Percentiles rank a stretch among this genome's conserved stretches.
Evolutionary conservation across 2,888 invertebrate genomes (phyloP).

Genomic region (Netelia melanura): DNA sequence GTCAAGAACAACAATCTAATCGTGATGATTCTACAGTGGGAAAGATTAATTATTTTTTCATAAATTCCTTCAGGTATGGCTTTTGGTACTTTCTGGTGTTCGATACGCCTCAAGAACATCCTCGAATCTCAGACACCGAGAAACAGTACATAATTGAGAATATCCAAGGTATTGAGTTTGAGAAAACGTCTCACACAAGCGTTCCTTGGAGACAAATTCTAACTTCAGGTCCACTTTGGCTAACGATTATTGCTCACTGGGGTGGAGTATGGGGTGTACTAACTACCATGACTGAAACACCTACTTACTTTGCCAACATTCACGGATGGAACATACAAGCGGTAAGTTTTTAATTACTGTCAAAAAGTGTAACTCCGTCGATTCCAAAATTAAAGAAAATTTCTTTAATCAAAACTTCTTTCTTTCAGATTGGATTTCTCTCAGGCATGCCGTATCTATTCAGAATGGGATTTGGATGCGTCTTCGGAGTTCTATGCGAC

Average conservation of each 20-base stretch:
- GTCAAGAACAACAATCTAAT: neutral
- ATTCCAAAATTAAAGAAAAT: neutral
- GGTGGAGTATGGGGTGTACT: conserved; percentile 90
- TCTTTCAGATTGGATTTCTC: conserved; percentile 86
- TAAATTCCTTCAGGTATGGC: conserved; percentile 67
- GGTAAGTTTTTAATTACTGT: conserved; percentile 83
- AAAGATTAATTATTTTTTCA: neutral
- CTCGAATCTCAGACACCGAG: conserved; percentile 87
- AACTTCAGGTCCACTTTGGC: conserved; percentile 87
- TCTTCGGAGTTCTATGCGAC: conserved; percentile 87
- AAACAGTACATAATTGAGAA: conserved; percentile 87
- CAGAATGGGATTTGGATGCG: conserved; percentile 87
- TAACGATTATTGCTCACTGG: conserved; percentile 88
- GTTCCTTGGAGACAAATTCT: conserved; percentile 89
- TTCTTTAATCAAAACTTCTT: neutral
- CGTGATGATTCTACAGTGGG: neutral
- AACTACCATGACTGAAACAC: conserved; percentile 89
- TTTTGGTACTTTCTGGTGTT: conserved; percentile 88
- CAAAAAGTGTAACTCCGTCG: neutral
- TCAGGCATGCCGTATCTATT: conserved; percentile 88
- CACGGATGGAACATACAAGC: conserved; percentile 89
- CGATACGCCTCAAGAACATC: conserved; percentile 89
- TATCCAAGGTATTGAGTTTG: conserved; percentile 83
- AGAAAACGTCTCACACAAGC: conserved; percentile 25
- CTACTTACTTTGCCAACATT: conserved; percentile 89